Evolutionary conservation across 2,888 invertebrate genomes (phyloP), one percentile per base, ranked within the genome.

Genomic region (Allygus modestus): DNA sequence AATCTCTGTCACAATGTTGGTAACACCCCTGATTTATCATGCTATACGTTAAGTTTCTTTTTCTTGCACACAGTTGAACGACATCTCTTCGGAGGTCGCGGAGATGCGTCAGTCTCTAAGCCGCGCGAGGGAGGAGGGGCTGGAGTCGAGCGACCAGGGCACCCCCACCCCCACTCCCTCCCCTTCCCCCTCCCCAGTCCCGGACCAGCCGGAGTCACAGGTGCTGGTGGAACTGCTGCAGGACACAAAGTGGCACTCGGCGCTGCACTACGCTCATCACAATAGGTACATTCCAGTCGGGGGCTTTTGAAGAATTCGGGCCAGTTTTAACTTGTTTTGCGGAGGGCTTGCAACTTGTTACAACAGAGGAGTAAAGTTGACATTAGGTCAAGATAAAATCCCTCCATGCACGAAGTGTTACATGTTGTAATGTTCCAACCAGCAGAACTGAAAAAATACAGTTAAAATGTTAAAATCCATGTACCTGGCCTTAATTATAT

Each of bases 171-270:
- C 86, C 31, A 83, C 86, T 5, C 85, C 85, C 43, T 84, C 86
- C 12, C 85, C 84, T 12, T 83, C 93, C 0, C 93, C 93, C 0
- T 85, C 87, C 15, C 85, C 84, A 4, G 75, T 86, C 46, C 86
- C 86, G 0, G 87, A 92, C 88, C 91, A 91, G 85, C 87, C 91
- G 23, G 90, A 91, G 83, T 89, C 89, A 17, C 89, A 90, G 15
- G 65, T 65, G 1, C 88, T 94, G 7, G 89, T 92, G 69, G 93
- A 93, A 86, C 90, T 93, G 61, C 90, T 94, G 41, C 91, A 91
- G 87, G 92, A 92, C 61, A 94, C 94, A 87, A 94, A 95, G 88
- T 96, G 95, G 94, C 92, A 93, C 9, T 92, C 93, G 17, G 95
- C 94, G 7, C 92, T 96, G 33, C 92, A 94, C 81, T 94, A 94